Conservation (phyloP, 2,113 vertebrate species). For the Turnix velox region DNA sequence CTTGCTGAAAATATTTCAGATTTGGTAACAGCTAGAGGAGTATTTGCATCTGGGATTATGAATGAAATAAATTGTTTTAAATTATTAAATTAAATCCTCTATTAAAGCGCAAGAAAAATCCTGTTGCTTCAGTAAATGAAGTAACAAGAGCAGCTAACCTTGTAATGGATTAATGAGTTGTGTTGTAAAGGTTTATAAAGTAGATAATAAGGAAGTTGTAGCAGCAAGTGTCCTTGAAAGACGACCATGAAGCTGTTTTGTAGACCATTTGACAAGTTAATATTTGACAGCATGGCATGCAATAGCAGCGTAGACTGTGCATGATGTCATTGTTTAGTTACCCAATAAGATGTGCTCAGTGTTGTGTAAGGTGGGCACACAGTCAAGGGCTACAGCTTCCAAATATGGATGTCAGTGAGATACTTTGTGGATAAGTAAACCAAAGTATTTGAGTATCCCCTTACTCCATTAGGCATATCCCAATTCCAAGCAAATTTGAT, state of each 20-base stretch:
- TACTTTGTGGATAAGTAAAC: not conserved
- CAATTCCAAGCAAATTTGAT: not conserved
- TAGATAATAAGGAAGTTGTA: constrained; percentile 22
- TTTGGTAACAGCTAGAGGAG: not conserved
- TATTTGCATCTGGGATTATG: not conserved
- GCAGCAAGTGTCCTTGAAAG: constrained; percentile 1
- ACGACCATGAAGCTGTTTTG: not conserved
- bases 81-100: constrained; percentile 7
- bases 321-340: not conserved
- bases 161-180: constrained; percentile 31
- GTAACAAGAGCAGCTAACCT: constrained; percentile 35
- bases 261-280: not conserved
- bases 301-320: not conserved
- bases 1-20: not conserved
- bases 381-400: not conserved
- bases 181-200: constrained; percentile 8
- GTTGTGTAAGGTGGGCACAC: not conserved
- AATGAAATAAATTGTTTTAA: not conserved
- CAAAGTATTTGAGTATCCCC: not conserved
- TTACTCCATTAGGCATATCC: not conserved
- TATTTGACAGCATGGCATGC: not conserved
- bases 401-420: not conserved
- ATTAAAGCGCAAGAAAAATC: constrained; percentile 19
- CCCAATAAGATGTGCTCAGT: not conserved
- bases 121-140: constrained; percentile 30